Percentiles rank a stretch among this genome's conserved stretches.
Evolutionary conservation across 2,113 vertebrate species (phyloP).

Genomic region (Chitala chitala): DNA sequence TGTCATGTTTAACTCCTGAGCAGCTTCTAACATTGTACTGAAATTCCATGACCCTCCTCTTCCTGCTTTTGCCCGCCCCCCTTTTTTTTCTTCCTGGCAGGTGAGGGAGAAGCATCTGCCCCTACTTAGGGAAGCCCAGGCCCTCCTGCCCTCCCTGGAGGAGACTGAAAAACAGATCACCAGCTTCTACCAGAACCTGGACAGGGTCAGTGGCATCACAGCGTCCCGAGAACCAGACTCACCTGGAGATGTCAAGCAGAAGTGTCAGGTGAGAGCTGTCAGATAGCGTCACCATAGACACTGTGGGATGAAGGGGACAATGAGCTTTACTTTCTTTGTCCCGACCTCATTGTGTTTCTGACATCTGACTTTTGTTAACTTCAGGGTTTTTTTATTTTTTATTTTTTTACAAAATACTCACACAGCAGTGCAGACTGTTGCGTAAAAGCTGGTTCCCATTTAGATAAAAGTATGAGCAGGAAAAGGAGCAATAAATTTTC

Average conservation of each 20-base stretch:
- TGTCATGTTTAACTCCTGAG: neutral
- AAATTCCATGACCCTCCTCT: neutral
- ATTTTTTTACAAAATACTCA: no score
- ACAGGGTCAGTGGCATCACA: conserved; percentile 76
- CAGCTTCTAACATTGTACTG: neutral
- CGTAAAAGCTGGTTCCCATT: no score
- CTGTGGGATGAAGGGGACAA: neutral
- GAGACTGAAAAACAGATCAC: conserved; percentile 86
- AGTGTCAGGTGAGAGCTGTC: conserved; percentile 73
- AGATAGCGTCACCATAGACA: neutral
- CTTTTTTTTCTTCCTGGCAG: conserved; percentile 54
- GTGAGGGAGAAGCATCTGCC: conserved; percentile 74
- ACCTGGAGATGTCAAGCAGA: conserved; percentile 72
- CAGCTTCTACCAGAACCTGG: conserved; percentile 79
- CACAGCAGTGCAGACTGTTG: no score
- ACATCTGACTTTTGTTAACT: neutral
- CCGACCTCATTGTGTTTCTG: neutral
- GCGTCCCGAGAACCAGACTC: conserved; percentile 61
- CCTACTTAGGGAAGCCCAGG: conserved; percentile 75
- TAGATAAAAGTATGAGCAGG: no score
- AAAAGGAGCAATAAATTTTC: neutral
- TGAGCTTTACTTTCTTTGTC: neutral
- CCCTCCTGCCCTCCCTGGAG: conserved; percentile 72
- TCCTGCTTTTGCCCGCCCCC: neutral
- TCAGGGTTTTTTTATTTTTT: neutral